Percentiles rank a stretch among this genome's conserved stretches.
Conservation (phyloP, 2,888 invertebrate genomes). For the Drosophila parthenogenetica region DNA sequence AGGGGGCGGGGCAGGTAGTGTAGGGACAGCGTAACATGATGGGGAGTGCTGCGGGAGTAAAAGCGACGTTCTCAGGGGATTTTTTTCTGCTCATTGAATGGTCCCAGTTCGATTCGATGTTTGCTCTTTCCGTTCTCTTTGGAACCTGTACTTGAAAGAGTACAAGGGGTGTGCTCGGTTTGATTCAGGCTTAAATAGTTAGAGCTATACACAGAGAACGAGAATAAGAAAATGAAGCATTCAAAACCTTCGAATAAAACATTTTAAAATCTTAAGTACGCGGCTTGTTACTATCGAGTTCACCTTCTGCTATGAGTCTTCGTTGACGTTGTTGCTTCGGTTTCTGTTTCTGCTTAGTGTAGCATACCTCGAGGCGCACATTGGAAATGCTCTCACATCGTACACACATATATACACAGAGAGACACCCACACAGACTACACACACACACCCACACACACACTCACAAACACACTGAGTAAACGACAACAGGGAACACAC, state of each 20-base stretch:
- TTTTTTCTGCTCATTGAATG: constrained; percentile 35
- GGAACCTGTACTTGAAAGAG: neutral
- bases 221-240: no score
- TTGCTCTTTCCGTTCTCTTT: constrained; percentile 26
- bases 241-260: no score
- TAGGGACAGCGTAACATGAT: no score
- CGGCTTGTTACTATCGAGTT: neutral
- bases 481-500: constrained; percentile 12
- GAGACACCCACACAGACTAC: constrained; percentile 12
- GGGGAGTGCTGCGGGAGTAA: neutral
- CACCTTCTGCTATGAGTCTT: neutral
- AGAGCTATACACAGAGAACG: no score
- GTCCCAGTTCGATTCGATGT: constrained; percentile 57
- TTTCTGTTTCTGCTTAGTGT: constrained; percentile 53
- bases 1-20: no score
- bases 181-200: no score
- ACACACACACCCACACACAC: constrained; percentile 13
- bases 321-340: constrained; percentile 4
- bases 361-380: constrained; percentile 58
- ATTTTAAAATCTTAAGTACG: neutral
- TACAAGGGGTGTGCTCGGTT: neutral
- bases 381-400: constrained; percentile 50
- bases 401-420: constrained; percentile 26
- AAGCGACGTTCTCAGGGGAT: constrained; percentile 1
- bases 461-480: constrained; percentile 13